Conservation (phyloP, 2,113 vertebrate species). For the Cololabis saira region DNA sequence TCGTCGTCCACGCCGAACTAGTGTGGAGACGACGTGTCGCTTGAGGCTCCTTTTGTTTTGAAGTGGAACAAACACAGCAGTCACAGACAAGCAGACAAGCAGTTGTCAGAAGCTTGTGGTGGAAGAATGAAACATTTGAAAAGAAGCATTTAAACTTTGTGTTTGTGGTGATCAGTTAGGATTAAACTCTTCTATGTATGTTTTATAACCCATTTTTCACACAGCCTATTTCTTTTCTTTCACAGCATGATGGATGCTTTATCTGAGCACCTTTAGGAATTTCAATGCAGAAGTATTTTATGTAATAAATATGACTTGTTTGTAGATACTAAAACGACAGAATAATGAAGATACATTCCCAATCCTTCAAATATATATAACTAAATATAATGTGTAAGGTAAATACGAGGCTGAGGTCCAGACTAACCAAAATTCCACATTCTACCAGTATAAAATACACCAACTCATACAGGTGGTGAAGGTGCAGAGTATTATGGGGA, state of each 20-base stretch:
- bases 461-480: background rate
- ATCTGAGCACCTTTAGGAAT: too few species aligned
- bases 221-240: too few species aligned
- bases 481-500: background rate
- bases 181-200: too few species aligned
- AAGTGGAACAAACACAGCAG: slow-evolving; percentile 26
- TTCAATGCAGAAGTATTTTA: too few species aligned
- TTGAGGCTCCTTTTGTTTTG: slow-evolving; percentile 32
- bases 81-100: background rate
- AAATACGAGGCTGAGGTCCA: background rate
- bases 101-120: background rate
- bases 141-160: slow-evolving; percentile 11
- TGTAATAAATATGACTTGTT: too few species aligned
- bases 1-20: slow-evolving; percentile 19
- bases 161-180: slow-evolving; percentile 11
- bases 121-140: slow-evolving; percentile 26
- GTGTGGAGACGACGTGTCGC: slow-evolving; percentile 11
- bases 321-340: too few species aligned
- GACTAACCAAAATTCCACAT: slow-evolving; percentile 8
- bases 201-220: too few species aligned
- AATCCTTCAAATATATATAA: too few species aligned
- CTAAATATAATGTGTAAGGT: too few species aligned
- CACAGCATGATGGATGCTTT: too few species aligned
- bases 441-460: background rate
- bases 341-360: too few species aligned